Percentiles rank a stretch among this genome's conserved stretches.
These are phyloP conservation scores for Columba livia DNA, from an alignment of 2,113 vertebrate species.

Conservation along the genomic window DNA sequence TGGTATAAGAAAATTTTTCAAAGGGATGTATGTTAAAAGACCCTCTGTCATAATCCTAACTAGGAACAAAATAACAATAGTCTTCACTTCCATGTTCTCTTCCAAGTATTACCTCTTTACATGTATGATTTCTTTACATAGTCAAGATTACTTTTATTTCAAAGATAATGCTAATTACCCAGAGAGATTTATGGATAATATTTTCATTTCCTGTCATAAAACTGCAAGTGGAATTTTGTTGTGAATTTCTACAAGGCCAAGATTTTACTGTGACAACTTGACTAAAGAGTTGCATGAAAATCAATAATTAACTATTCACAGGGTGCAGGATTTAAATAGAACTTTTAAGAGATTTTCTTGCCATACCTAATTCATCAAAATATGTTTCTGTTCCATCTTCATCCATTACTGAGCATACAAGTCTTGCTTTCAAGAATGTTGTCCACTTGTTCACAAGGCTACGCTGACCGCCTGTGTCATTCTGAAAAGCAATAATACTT, in stretches of 20 bases:
- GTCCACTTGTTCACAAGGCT: constrained; percentile 99
- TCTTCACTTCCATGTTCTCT: background rate
- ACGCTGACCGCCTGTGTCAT: constrained; percentile 94
- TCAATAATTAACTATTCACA: background rate
- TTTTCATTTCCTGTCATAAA: background rate
- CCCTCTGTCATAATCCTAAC: background rate
- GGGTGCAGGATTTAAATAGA: background rate
- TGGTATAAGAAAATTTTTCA: background rate
- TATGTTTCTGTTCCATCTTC: constrained; percentile 94
- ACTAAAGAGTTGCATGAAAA: background rate
- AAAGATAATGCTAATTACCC: background rate
- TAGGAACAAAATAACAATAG: background rate
- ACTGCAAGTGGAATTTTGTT: background rate
- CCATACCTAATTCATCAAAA: constrained; percentile 93
- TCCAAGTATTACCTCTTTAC: background rate
- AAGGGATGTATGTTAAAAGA: background rate
- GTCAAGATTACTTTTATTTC: background rate
- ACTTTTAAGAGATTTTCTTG: background rate
- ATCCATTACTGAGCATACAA: constrained; percentile 96
- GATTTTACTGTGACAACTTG: background rate
- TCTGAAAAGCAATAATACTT: constrained; percentile 76
- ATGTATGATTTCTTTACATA: background rate
- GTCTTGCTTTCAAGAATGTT: constrained; percentile 93
- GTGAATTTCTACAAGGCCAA: background rate
- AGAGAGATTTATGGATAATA: background rate